phyloP scores from a whole-genome alignment of 2,113 vertebrate species.

The Gymnobelideus leadbeateri region DNA sequence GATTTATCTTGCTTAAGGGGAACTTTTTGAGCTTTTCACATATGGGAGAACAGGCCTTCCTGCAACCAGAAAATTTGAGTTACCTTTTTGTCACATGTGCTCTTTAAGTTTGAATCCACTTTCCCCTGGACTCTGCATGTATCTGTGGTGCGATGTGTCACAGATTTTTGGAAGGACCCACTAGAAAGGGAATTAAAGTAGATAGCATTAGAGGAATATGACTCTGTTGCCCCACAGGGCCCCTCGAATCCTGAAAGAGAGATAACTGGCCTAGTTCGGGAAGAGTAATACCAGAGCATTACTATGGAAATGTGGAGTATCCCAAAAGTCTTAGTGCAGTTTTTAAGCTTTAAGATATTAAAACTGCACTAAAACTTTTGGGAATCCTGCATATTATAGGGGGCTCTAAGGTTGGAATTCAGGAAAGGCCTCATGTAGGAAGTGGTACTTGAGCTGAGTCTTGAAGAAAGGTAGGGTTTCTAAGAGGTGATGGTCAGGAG shows the following conservation, averaged over 20 bases:
- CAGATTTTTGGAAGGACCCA: background rate
- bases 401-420: background rate
- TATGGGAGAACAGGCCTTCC: background rate
- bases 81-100: background rate
- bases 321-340: no score
- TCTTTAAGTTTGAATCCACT: background rate
- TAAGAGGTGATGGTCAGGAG: no score
- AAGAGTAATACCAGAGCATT: background rate
- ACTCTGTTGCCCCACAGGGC: background rate
- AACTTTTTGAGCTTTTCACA: background rate
- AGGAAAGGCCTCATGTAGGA: no score
- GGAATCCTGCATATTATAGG: background rate
- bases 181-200: background rate
- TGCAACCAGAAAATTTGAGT: background rate
- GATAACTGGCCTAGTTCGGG: background rate
- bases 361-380: background rate
- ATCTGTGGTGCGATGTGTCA: background rate
- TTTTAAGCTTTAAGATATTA: background rate
- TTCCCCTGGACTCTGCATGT: background rate
- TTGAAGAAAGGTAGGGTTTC: no score
- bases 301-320: no score
- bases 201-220: background rate
- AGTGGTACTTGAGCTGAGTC: no score
- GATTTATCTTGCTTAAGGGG: background rate
- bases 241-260: background rate